Evolutionary conservation across 2,113 vertebrate genomes (phyloP).

Genomic region (Melanerpes formicivorus): DNA sequence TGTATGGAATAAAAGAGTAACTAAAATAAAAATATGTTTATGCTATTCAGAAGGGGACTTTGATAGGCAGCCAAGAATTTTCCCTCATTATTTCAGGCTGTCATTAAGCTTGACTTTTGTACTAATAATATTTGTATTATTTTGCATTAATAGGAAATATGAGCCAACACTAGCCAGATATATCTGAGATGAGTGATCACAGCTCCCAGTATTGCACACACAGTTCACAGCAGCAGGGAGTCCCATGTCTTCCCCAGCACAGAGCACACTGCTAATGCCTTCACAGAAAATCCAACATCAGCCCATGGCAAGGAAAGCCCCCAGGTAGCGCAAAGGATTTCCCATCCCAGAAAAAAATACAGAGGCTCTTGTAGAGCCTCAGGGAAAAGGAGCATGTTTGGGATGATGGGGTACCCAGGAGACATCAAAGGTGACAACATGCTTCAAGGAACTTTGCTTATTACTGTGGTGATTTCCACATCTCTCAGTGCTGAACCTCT

Average conservation of each 20-base stretch:
- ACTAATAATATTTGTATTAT: conserved; percentile 67
- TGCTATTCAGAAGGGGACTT: conserved; percentile 49
- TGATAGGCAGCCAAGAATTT: conserved; percentile 63
- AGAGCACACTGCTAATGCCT: background rate
- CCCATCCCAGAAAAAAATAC: background rate
- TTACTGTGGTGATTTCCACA: background rate
- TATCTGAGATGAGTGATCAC: background rate
- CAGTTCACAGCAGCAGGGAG: background rate
- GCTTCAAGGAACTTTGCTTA: background rate
- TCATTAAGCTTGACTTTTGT: conserved; percentile 51
- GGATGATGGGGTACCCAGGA: background rate
- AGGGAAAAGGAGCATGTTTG: background rate
- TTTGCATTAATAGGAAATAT: conserved; percentile 42
- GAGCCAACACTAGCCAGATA: conserved; percentile 1
- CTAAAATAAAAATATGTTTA: conserved; percentile 51
- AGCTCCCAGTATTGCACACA: background rate
- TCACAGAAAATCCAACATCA: background rate
- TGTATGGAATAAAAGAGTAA: conserved; percentile 48
- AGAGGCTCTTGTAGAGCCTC: background rate
- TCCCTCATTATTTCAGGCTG: conserved; percentile 60
- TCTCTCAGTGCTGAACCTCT: background rate
- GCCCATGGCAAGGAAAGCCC: background rate
- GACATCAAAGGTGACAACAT: background rate
- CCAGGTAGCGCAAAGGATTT: accelerated
- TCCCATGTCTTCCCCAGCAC: background rate